Base-by-base conservation (phyloP, 2,888 invertebrate species). In the Chymomyza caudatula region DNA sequence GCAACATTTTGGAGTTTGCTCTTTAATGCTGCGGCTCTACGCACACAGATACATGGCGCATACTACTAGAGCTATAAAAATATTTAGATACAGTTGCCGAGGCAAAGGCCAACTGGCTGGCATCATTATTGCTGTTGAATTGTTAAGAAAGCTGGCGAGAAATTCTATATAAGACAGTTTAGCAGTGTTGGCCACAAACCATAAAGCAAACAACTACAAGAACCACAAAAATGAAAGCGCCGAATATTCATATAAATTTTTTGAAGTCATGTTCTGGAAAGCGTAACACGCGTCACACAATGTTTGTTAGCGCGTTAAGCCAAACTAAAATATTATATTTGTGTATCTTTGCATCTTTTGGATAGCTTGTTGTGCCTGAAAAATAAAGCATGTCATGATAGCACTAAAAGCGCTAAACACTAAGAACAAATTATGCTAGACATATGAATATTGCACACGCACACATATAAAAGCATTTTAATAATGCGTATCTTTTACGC, bases 211-310 rank as follows among this genome's bases (percentile, higher is more conserved):
- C 25, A 25, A 25, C n/a, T n/a, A n/a, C n/a, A n/a, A n/a, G n/a
- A n/a, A n/a, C n/a, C 37, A 17, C 20, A 44, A 56, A 68, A 80
- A 80, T 70, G 72, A 84, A 82, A 84, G 82, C 69, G 64, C 76
- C 84, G 44, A 65, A 17, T 47, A 51, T 37, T 37, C 29, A 37
- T 8, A 37, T 37, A 11, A 1, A 37, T 25, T 67, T 58, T 62
- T 58, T 59, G 68, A 13, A 82, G 80, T 80, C 80, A 85, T 80
- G 85, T 80, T 80, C 80, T 80, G 79, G 85, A 80, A 80, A 80
- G 80, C 80, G 80, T 78, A 85, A 80, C 80, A 79, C 73, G 67
- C 60, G 13, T 51, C 66, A 54, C 29, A 47, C 47, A 53, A 53
- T 51, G 51, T 47, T 47, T 47, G 47, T 5, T 60, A 56, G 55